Evolutionary conservation across 2,888 invertebrate species (phyloP), one percentile per base, ranked within the genome.

Genomic region (Thecophora atra): DNA sequence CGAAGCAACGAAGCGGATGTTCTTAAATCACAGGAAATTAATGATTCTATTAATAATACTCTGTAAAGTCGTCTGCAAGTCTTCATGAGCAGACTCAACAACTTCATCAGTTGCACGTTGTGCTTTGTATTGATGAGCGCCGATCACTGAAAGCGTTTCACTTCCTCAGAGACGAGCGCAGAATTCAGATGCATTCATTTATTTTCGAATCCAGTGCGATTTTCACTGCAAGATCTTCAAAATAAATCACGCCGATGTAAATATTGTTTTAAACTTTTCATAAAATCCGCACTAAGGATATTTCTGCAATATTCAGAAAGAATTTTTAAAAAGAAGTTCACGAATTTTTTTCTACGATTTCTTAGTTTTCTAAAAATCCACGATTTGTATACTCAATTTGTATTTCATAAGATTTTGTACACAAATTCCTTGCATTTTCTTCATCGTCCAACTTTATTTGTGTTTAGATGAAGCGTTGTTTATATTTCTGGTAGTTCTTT

Each of bases 21-120:
- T 58, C 58, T 11, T 47, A 17, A 13, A n/a, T 47, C 11, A 13
- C 4, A 3, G 17, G 11, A 47, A 47, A 17, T 47, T 6, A 60
- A 60, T 60, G 60, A 30, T 30, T 60, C 60, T 30, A 60, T 60
- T n/a, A 60, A 60, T 60, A 60, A 60, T 30, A 26, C n/a, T 60
- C n/a, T 13, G 26, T 30, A 17, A 37, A 37, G 6, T 37, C 47
- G 47, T 47, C 47, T 47, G 3, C 15, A 17, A 17, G 11, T n/a
- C 17, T n/a, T 1, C 47, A 5, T 17, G 47, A 6, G 47, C 47
- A 15, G n/a, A n/a, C n/a, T n/a, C n/a, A n/a, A n/a, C 47, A 47
- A 17, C 47, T 47, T 47, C 47, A 15, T 47, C 47, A 47, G 17
- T 17, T n/a, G 47, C 47, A n/a, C n/a, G 17, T 11, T 17, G 13